Conservation (phyloP, 2,888 invertebrate species). For the Aradus depressus region DNA sequence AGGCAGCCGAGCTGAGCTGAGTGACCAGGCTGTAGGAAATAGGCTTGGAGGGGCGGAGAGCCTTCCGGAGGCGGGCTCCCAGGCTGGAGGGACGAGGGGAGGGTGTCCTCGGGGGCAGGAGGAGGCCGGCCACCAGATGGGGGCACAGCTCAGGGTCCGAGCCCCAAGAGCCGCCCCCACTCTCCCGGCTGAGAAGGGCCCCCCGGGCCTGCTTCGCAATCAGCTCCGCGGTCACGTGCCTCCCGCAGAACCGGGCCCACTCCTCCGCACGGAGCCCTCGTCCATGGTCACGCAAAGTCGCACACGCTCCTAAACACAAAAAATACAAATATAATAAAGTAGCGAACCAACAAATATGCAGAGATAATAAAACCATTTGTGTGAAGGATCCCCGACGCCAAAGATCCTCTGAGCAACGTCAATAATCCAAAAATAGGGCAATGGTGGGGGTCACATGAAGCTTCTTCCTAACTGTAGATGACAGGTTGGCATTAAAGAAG, state of each 20-base stretch:
- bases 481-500: too few species aligned
- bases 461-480: too few species aligned
- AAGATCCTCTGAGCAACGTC: too few species aligned
- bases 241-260: constrained; percentile 63
- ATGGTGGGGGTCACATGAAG: too few species aligned
- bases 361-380: too few species aligned
- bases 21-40: constrained; percentile 32
- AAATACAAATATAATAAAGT: constrained; percentile 1
- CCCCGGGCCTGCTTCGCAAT: constrained; percentile 54
- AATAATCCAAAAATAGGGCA: too few species aligned
- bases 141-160: constrained; percentile 48
- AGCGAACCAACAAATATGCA: too few species aligned
- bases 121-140: constrained; percentile 32
- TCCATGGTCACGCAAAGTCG: constrained; percentile 53
- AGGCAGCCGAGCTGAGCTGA: constrained; percentile 47
- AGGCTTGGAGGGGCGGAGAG: constrained; percentile 39
- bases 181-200: constrained; percentile 44
- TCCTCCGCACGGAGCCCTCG: constrained; percentile 58
- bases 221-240: constrained; percentile 56
- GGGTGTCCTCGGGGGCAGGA: constrained; percentile 34
- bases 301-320: constrained; percentile 51
- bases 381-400: too few species aligned
- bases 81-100: constrained; percentile 33
- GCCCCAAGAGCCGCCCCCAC: constrained; percentile 46
- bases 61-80: constrained; percentile 45